phyloP scores from a whole-genome alignment of 2,888 invertebrate genomes.

The Iselma pallidipennis region DNA sequence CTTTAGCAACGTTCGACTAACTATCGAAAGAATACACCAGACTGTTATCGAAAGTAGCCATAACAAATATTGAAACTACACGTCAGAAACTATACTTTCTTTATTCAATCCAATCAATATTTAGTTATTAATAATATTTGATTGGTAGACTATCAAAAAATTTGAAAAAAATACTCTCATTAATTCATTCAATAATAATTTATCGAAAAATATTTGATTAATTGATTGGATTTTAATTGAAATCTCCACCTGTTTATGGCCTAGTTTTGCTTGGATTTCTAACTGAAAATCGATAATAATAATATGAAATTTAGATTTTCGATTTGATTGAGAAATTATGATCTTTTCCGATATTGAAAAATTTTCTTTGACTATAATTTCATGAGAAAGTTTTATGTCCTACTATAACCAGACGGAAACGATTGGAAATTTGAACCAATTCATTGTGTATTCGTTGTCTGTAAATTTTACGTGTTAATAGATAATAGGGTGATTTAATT shows the following conservation, averaged over 20 bases:
- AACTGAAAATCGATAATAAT: too few species aligned
- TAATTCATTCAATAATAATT: not conserved
- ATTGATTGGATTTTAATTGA: not conserved
- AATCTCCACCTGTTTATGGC: too few species aligned
- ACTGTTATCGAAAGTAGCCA: conserved; percentile 2
- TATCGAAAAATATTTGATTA: not conserved
- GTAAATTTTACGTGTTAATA: not conserved
- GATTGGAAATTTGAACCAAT: not conserved
- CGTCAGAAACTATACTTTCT: not conserved
- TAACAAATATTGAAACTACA: not conserved
- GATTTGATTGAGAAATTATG: too few species aligned
- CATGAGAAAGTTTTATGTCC: too few species aligned
- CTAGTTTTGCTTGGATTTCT: too few species aligned
- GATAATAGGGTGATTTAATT: not conserved
- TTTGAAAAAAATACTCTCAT: not conserved
- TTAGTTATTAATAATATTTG: not conserved
- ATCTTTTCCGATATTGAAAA: too few species aligned
- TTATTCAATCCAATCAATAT: not conserved
- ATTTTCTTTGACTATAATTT: not conserved
- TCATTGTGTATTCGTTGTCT: not conserved
- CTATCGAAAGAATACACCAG: not conserved
- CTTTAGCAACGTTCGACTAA: not conserved
- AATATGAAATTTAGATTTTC: too few species aligned
- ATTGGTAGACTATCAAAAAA: not conserved
- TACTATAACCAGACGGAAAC: too few species aligned